A percentile compares a stretch with the other conserved stretches of the same genome.
Conservation (phyloP, 2,113 vertebrate species). For the Genyomyrus donnyi region DNA sequence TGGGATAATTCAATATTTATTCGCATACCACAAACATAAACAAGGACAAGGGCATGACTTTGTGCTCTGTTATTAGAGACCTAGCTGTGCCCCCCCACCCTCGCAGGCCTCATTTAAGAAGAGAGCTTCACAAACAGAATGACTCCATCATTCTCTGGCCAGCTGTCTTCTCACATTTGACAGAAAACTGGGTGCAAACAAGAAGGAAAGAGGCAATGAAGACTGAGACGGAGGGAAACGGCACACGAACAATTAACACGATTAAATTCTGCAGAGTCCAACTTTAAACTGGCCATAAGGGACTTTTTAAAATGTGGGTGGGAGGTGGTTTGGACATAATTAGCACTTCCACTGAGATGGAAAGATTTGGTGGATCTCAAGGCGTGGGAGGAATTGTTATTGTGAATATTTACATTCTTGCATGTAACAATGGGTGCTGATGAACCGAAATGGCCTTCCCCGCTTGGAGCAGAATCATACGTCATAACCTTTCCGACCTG, state of each 20-base stretch:
- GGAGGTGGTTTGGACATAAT: background rate
- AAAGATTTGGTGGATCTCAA: background rate
- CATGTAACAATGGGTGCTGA: background rate
- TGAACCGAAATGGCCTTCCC: too few species aligned
- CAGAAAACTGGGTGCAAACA: background rate
- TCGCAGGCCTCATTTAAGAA: background rate
- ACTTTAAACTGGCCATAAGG: background rate
- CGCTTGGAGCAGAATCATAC: background rate
- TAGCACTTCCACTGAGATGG: background rate
- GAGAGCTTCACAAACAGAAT: background rate
- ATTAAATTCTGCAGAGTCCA: background rate
- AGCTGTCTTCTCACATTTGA: background rate
- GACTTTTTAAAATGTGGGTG: background rate
- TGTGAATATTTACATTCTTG: background rate
- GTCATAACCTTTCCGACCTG: background rate
- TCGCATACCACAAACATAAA: background rate
- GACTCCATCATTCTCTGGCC: background rate
- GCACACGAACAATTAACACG: background rate
- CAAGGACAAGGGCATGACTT: background rate
- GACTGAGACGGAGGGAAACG: background rate
- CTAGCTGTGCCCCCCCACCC: background rate
- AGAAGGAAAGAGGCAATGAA: background rate
- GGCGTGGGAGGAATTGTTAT: background rate
- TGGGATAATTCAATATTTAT: constrained; percentile 1
- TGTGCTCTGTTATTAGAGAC: background rate